phyloP scores from a whole-genome alignment of 1,140 invertebrate species.

The Tenebrio molitor region DNA sequence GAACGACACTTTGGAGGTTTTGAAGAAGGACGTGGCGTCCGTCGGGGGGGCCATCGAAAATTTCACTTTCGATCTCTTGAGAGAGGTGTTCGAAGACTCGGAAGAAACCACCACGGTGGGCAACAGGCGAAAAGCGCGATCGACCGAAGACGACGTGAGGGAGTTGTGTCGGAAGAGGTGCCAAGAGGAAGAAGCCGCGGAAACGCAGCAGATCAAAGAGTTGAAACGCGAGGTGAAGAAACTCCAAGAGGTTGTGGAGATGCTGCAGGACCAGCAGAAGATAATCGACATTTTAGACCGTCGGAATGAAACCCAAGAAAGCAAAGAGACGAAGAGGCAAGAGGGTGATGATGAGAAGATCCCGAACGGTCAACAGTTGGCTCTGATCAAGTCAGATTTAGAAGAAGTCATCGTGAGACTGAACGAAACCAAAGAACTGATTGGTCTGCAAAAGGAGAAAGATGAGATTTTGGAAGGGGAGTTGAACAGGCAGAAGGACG shows the following conservation, averaged over 20 bases:
- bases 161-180: constrained; percentile 6
- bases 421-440: constrained; percentile 47
- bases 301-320: constrained; percentile 18
- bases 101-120: constrained; percentile 16
- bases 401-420: constrained; percentile 41
- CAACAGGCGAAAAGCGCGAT: background rate
- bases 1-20: constrained; percentile 23
- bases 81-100: constrained; percentile 38
- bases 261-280: constrained; percentile 60
- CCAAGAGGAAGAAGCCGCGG: background rate
- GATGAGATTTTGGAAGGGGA: constrained; percentile 53
- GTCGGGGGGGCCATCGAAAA: constrained; percentile 45
- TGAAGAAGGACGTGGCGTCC: constrained; percentile 42
- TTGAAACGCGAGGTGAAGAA: constrained; percentile 59
- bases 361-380: constrained; percentile 5
- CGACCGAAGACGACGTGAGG: background rate
- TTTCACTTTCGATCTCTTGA: constrained; percentile 47
- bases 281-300: constrained; percentile 47
- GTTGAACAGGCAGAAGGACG: constrained; percentile 49
- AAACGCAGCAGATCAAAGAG: constrained; percentile 53
- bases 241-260: constrained; percentile 55
- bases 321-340: constrained; percentile 13
- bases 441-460: constrained; percentile 51
- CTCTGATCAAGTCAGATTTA: constrained; percentile 37
- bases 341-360: constrained; percentile 10